phyloP scores from a whole-genome alignment of 2,888 invertebrate genomes.

The Ormyrus labotus region DNA sequence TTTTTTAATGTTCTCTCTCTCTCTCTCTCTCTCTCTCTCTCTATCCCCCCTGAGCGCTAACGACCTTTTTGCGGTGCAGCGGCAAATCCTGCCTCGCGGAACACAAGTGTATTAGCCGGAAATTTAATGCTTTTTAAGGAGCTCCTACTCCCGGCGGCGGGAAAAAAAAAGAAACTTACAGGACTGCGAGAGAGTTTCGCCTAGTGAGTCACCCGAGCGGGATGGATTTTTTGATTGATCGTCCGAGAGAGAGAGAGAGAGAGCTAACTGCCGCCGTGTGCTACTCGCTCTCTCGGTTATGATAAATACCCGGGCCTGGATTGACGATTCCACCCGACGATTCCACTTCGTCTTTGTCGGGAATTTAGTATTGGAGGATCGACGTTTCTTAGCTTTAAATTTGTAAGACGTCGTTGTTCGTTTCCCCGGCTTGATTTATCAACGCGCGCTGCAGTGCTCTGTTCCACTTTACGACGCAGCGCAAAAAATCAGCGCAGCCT shows the following conservation, averaged over 20 bases:
- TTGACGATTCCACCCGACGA: conserved; percentile 43
- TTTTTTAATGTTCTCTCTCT: conserved; percentile 8
- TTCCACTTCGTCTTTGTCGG: conserved; percentile 7
- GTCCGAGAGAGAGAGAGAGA: neutral
- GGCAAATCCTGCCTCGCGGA: conserved; percentile 31
- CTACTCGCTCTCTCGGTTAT: no score
- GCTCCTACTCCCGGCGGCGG: neutral
- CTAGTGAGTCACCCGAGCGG: no score
- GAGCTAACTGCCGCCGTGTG: no score
- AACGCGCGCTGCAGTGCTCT: no score
- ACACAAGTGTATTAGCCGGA: conserved; percentile 54
- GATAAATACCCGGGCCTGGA: neutral
- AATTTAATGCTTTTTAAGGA: conserved; percentile 47
- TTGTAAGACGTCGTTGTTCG: no score
- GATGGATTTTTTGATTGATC: conserved; percentile 46
- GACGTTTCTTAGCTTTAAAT: no score
- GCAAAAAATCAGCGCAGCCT: no score
- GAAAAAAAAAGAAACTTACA: no score
- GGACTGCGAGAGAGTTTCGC: no score
- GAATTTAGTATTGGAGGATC: neutral
- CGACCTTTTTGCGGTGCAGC: conserved; percentile 54
- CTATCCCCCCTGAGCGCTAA: conserved; percentile 32
- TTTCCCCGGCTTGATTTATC: no score
- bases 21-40: neutral
- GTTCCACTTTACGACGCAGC: no score